These are phyloP conservation scores for Campoplex capitator DNA, from an alignment of 2,888 invertebrate genomes.

Conservation along the genomic window DNA sequence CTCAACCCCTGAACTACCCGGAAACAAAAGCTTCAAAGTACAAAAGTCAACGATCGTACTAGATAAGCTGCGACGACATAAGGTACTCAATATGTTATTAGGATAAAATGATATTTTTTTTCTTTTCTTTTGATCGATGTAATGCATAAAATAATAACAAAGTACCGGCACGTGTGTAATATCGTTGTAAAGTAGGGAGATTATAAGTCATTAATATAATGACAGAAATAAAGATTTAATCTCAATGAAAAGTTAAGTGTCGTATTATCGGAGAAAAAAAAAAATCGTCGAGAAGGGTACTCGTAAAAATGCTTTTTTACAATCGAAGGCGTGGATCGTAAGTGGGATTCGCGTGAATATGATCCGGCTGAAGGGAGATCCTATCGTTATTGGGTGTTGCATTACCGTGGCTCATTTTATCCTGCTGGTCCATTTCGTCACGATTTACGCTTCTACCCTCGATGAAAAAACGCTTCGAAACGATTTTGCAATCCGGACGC, in stretches of 20 bases:
- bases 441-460: constrained; percentile 12
- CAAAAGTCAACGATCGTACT: neutral
- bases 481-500: constrained; percentile 35
- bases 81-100: constrained; percentile 38
- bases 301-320: constrained; percentile 12
- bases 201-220: constrained; percentile 15
- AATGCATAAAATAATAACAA: constrained; percentile 1
- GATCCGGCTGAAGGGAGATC: constrained; percentile 47
- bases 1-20: neutral
- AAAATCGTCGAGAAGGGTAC: constrained; percentile 8
- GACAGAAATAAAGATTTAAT: constrained; percentile 46
- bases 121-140: constrained; percentile 19
- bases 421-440: constrained; percentile 23
- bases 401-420: constrained; percentile 58
- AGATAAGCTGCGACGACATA: constrained; percentile 35
- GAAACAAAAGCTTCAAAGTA: neutral
- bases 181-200: constrained; percentile 3
- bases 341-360: constrained; percentile 51
- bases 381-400: constrained; percentile 61
- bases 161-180: neutral
- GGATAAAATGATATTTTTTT: constrained; percentile 16
- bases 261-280: constrained; percentile 33
- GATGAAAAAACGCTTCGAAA: constrained; percentile 45
- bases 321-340: constrained; percentile 28
- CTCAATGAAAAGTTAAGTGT: constrained; percentile 54